Conservation (phyloP, 53 echinoderm and acorn worm genomes). For the Zoroaster sp. region DNA sequence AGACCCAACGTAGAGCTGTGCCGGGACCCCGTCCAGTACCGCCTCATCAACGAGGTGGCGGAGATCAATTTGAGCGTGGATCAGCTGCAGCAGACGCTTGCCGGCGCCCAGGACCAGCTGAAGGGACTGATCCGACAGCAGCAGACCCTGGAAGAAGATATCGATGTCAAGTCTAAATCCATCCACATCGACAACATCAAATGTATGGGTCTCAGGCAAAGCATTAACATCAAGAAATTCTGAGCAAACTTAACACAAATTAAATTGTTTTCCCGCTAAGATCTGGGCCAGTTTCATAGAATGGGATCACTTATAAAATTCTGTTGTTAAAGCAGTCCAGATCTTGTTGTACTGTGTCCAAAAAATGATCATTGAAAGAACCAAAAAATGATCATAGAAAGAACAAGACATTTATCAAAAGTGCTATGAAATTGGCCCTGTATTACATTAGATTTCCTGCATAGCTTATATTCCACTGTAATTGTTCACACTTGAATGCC, state of each 20-base stretch:
- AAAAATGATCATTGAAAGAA: no score
- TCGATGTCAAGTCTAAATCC: constrained; percentile 90
- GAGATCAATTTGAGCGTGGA: constrained; percentile 79
- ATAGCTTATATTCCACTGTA: no score
- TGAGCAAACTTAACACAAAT: constrained; percentile 8
- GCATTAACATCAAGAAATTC: constrained; percentile 93
- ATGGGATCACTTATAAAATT: background rate
- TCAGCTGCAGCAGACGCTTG: constrained; percentile 72
- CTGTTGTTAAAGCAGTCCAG: background rate
- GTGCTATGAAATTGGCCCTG: no score
- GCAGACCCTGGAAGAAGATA: constrained; percentile 91
- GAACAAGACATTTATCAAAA: no score
- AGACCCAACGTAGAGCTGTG: constrained; percentile 96
- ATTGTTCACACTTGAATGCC: no score
- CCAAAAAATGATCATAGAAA: no score
- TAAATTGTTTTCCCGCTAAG: background rate
- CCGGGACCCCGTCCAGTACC: constrained; percentile 97
- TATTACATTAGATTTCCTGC: no score
- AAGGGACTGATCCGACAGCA: constrained; percentile 96
- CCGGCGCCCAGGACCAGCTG: constrained; percentile 78
- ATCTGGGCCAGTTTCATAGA: background rate
- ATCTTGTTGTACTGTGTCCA: background rate
- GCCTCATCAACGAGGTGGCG: constrained; percentile 90
- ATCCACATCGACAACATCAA: constrained; percentile 79
- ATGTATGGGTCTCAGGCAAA: constrained; percentile 94